phyloP scores from a whole-genome alignment of 2,888 invertebrate species.

The Drosophila parthenogenetica region DNA sequence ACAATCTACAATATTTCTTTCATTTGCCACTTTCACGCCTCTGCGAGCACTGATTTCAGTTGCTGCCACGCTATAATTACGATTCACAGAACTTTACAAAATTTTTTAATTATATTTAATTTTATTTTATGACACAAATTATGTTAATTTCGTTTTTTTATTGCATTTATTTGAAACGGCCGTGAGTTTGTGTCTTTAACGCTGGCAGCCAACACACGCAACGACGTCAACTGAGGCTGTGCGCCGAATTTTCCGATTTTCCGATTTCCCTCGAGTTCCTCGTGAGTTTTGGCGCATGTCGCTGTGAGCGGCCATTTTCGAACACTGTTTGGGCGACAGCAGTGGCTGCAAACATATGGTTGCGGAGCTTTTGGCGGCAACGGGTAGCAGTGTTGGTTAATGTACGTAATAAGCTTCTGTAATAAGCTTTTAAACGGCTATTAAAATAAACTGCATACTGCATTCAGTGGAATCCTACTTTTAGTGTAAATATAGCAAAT shows the following conservation, averaged over 20 bases:
- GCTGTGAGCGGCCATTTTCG: conserved; percentile 35
- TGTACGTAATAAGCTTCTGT: conserved; percentile 18
- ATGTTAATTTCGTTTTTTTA: conserved; percentile 35
- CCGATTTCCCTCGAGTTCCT: conserved; percentile 38
- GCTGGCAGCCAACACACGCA: conserved; percentile 71
- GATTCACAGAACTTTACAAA: conserved; percentile 12
- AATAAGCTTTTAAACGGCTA: conserved; percentile 20
- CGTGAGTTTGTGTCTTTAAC: conserved; percentile 50
- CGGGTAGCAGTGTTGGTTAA: conserved; percentile 24
- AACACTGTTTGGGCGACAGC: conserved; percentile 40
- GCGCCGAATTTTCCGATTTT: conserved; percentile 63
- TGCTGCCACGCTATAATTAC: conserved; percentile 1
- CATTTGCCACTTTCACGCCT: background rate
- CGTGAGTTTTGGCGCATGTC: conserved; percentile 54
- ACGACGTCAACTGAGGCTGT: conserved; percentile 68
- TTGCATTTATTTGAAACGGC: conserved; percentile 23
- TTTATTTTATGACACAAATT: conserved; percentile 15
- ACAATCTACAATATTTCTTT: conserved; percentile 11
- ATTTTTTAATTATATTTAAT: conserved; percentile 16
- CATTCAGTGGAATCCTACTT: background rate
- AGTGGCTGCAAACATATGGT: background rate
- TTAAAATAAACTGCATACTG: background rate
- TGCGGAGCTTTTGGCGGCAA: conserved; percentile 58
- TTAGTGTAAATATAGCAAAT: too few species aligned
- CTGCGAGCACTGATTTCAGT: conserved; percentile 10